Evolutionary conservation across 2,113 vertebrate genomes (phyloP).

Genomic region (Carettochelys insculpta): DNA sequence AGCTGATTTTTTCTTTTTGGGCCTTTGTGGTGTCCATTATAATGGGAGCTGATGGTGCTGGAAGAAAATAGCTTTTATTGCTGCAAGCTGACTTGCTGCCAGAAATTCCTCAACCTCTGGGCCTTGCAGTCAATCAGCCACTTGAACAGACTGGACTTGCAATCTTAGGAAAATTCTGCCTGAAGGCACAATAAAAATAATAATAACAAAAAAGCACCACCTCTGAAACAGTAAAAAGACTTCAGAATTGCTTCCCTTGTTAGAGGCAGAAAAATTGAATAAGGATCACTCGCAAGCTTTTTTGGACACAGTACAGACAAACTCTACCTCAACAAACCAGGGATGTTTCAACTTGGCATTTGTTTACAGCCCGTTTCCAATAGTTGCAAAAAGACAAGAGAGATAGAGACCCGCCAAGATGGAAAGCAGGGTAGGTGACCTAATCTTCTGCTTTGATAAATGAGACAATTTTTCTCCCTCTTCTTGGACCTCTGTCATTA

Average conservation of each 20-base stretch:
- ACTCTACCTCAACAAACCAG: background rate
- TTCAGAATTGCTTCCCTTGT: background rate
- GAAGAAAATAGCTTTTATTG: conserved; percentile 26
- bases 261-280: background rate
- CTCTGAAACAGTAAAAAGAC: background rate
- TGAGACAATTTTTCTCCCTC: background rate
- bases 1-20: conserved; percentile 33
- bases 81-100: conserved; percentile 15
- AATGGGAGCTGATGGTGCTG: conserved; percentile 4
- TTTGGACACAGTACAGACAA: background rate
- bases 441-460: background rate
- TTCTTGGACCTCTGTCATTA: background rate
- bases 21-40: background rate
- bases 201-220: background rate
- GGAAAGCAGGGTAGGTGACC: background rate
- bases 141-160: conserved; percentile 25
- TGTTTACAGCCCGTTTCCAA: background rate
- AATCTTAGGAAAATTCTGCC: conserved; percentile 45
- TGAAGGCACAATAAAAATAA: conserved; percentile 19
- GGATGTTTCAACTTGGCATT: background rate
- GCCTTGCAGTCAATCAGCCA: conserved; percentile 27
- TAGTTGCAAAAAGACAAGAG: background rate
- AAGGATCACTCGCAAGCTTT: background rate
- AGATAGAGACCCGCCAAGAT: background rate
- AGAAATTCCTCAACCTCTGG: conserved; percentile 11